Percentiles rank a stretch among this genome's conserved stretches.
These are phyloP conservation scores for Hermaeophaga mercurialis DNA, from an alignment of 2,888 invertebrate genomes.

Conservation along the genomic window DNA sequence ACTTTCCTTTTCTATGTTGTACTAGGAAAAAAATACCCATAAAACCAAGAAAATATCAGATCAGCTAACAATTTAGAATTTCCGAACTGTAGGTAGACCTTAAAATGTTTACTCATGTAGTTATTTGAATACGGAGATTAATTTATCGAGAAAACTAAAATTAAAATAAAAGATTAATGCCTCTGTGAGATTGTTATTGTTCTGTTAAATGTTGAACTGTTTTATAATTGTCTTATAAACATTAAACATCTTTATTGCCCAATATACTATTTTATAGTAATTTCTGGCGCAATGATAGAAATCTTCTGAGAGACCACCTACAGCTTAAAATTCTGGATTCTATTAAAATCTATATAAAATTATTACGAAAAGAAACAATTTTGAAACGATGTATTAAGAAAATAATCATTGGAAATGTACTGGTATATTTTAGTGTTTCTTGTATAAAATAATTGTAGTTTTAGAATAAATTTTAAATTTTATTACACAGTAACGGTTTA, in stretches of 20 bases:
- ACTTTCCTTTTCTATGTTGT: too few species aligned
- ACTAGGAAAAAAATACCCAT: too few species aligned
- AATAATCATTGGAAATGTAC: constrained; percentile 17
- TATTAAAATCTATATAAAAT: constrained; percentile 31
- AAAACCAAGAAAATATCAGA: too few species aligned
- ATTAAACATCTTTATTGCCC: constrained; percentile 29
- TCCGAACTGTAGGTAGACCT: too few species aligned
- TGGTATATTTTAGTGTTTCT: constrained; percentile 6
- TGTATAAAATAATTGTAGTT: neutral
- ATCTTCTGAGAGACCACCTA: constrained; percentile 25
- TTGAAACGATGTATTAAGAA: constrained; percentile 15
- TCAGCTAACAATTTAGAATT: too few species aligned
- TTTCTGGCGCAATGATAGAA: constrained; percentile 18
- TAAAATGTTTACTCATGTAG: too few species aligned
- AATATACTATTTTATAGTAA: constrained; percentile 29
- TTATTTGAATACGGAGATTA: too few species aligned
- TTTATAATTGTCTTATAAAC: constrained; percentile 40
- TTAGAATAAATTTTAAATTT: constrained; percentile 14
- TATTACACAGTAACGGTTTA: neutral
- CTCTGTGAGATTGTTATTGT: constrained; percentile 30
- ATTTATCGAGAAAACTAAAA: constrained; percentile 8
- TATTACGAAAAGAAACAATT: constrained; percentile 30
- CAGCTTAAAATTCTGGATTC: constrained; percentile 25
- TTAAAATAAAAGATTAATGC: constrained; percentile 16
- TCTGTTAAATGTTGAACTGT: constrained; percentile 42